Evolutionary conservation across 2,888 invertebrate genomes (phyloP).

Genomic region (Ophonus ardosiacus): DNA sequence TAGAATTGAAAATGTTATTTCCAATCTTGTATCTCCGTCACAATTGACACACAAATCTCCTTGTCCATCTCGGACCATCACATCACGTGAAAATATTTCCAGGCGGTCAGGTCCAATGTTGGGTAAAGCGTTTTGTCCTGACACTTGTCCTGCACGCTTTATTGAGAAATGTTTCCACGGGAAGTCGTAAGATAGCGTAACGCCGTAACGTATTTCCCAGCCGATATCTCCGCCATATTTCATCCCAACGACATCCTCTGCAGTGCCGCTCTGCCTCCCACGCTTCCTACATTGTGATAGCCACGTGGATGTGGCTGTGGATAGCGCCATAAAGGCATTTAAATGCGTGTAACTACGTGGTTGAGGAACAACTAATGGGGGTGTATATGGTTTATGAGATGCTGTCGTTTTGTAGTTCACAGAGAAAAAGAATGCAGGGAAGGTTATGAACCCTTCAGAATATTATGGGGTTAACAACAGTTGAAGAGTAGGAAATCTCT

Average conservation of each 20-base stretch:
- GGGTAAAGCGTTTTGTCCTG: constrained; percentile 24
- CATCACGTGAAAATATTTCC: constrained; percentile 2
- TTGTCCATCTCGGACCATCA: background rate
- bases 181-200: constrained; percentile 60
- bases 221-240: constrained; percentile 52
- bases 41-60: background rate
- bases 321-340: constrained; percentile 44
- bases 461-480: no score
- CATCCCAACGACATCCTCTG: constrained; percentile 51
- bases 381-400: constrained; percentile 29
- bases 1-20: no score
- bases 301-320: constrained; percentile 31
- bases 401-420: constrained; percentile 17
- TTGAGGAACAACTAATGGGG: constrained; percentile 30
- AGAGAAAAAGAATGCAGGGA: background rate
- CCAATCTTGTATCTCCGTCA: no score
- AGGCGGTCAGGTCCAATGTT: background rate
- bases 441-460: background rate
- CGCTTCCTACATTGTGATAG: constrained; percentile 2
- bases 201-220: constrained; percentile 59
- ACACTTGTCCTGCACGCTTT: constrained; percentile 51
- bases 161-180: constrained; percentile 57
- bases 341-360: constrained; percentile 44
- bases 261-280: background rate
- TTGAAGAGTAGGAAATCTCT: no score